phyloP scores from a whole-genome alignment of 2,113 vertebrate species.

The Nansenia antarctica region DNA sequence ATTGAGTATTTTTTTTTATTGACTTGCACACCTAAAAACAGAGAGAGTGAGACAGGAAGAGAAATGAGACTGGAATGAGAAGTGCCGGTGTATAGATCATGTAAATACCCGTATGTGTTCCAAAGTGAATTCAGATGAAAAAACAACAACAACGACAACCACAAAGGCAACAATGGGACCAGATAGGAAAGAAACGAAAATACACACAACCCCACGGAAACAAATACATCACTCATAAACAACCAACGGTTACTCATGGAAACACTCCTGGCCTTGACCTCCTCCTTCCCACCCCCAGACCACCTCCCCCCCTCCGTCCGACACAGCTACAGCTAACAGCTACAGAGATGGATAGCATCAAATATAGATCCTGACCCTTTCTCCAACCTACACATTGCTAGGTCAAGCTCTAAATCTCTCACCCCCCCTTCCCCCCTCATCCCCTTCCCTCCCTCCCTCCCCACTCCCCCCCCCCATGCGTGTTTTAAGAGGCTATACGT shows the following conservation, averaged over 20 bases:
- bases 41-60: too few species aligned
- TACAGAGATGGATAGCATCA: slow-evolving; percentile 63
- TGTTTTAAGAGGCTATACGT: slow-evolving; percentile 47
- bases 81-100: too few species aligned
- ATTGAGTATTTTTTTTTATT: too few species aligned
- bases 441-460: slow-evolving; percentile 27
- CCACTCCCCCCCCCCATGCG: slow-evolving; percentile 47
- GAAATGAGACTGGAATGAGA: slow-evolving; percentile 52
- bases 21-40: too few species aligned
- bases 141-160: too few species aligned
- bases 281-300: too few species aligned
- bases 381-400: slow-evolving; percentile 57
- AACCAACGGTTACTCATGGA: not conserved
- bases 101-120: too few species aligned
- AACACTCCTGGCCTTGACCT: too few species aligned
- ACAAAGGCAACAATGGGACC: too few species aligned
- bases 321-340: too few species aligned
- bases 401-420: slow-evolving; percentile 70
- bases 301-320: too few species aligned
- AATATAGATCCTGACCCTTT: slow-evolving; percentile 58
- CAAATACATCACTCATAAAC: not conserved
- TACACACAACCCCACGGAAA: slow-evolving; percentile 32
- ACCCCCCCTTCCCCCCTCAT: slow-evolving; percentile 54
- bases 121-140: too few species aligned
- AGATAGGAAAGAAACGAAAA: slow-evolving; percentile 26